Conservation (phyloP, 2,797 vertebrate genomes). For the Pachyuromys duprasi region DNA sequence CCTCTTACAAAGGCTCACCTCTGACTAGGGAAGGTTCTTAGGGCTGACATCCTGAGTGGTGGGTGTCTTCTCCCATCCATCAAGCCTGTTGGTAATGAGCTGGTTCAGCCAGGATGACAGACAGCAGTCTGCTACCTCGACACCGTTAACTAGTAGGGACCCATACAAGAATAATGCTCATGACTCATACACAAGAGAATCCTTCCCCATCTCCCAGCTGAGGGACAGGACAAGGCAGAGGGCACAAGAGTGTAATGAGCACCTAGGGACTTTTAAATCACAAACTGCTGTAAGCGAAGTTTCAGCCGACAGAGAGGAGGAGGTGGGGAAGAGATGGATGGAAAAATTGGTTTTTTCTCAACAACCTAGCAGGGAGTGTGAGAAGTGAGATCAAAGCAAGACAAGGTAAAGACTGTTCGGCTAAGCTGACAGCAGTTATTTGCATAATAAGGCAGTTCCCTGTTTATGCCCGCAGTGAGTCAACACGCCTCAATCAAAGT, state of each 20-base stretch:
- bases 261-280: not conserved
- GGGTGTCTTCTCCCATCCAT: not conserved
- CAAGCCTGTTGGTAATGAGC: not conserved
- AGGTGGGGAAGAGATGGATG: not conserved
- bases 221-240: not conserved
- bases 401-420: not conserved
- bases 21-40: not conserved
- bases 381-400: constrained; percentile 1
- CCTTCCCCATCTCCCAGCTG: not conserved
- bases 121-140: not conserved
- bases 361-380: not conserved
- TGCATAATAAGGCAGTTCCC: constrained; percentile 33
- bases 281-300: not conserved
- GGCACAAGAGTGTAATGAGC: not conserved
- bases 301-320: not conserved
- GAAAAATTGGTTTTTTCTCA: not conserved
- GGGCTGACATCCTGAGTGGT: not conserved
- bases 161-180: not conserved
- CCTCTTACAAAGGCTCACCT: not conserved
- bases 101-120: not conserved
- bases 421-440: constrained; percentile 30
- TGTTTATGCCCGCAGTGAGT: constrained; percentile 6
- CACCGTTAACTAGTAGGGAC: not conserved
- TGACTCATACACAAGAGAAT: not conserved
- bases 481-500: constrained; percentile 56